Base-by-base conservation (phyloP, 2,797 vertebrate species). In the Lophius americanus region DNA sequence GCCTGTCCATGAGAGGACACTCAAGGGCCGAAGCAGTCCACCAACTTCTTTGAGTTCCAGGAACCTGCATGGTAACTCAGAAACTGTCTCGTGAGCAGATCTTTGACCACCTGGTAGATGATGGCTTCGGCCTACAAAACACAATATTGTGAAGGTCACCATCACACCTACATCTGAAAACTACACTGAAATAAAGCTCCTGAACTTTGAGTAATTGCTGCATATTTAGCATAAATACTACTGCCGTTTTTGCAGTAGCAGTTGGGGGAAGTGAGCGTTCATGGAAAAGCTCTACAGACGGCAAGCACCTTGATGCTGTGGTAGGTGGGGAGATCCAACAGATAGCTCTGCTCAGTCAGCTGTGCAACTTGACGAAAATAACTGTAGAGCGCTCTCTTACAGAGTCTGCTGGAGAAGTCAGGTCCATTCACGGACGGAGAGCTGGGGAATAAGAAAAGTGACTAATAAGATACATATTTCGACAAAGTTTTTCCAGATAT, bases 301-400 rank as follows among this genome's bases (percentile, higher is more conserved):
- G 57, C 9, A 72, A 68, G 48, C 54, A 94, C 94, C 92, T 95
- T 95, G 64, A 85, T 80, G 0, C 84, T 89, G 81, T 71, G 90
- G 79, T 92, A 94, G 23, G 86, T 89, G 51, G 83, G 72, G 32
- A 90, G 86, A 9, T 84, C 71, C 72, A 90, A 77, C 59, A 94
- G 85, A 49, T 85, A 64, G 67, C 65, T 60, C 3, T 80, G 86
- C n/a, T 85, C 88, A 44, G 80, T 67, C 53, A 89, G 54, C 55
- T 64, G 14, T 12, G 92, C 88, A 53, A 90, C 83, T 56, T 51
- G 44, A 7, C 55, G 78, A 75, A 95, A 94, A 51, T 86, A 90
- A 63, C 73, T 88, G 89, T 89, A 93, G 71, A 93, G 72, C 2
- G 93, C 93, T 81, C 88, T 89, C 87, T 95, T 95, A 68, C 92